Evolutionary conservation across 1,140 invertebrate genomes (phyloP), one percentile per base, ranked within the genome.

Genomic region (Lerema accius): DNA sequence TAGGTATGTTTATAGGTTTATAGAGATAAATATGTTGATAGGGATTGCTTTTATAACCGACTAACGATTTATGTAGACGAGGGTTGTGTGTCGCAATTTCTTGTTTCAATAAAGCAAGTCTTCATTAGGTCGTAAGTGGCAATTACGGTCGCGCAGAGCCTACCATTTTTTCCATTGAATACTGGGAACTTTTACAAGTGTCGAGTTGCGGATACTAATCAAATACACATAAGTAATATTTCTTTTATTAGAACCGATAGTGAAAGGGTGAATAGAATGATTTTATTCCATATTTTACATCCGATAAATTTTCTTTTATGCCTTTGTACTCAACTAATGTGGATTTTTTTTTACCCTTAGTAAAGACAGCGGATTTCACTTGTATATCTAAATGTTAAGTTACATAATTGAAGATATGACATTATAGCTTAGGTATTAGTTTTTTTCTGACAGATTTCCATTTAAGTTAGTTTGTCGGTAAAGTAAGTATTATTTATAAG

Each of bases 71-170:
- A 69, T 62, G 59, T 64, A 64, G 45, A 67, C 39, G 59, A 71
- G 80, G 81, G 71, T 73, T 71, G 77, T 76, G 65, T 77, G 69
- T 84, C 72, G 77, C 78, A 76, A 84, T 83, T 86, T 84, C 77
- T 86, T 88, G 78, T 84, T 82, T 73, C 77, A 86, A 84, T 88
- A 88, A 80, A 79, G 73, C 69, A 74, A 73, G 76, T 69, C 71
- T 80, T 81, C 73, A 84, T 84, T 86, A 84, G 68, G 60, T 69
- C 32, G 63, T 65, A 56, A 73, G 67, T 63, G 65, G 68, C 69
- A 84, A 82, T 86, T 88, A 84, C 70, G 61, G 51, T 56, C 55
- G 67, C 69, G 69, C 68, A 63, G 50, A 51, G 66, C 63, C 71
- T 69, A 46, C 48, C 63, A 66, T 68, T 77, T 73, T 79, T 73